Evolutionary conservation across 2,797 vertebrate genomes (phyloP).

Genomic region (Muscicapa striata): DNA sequence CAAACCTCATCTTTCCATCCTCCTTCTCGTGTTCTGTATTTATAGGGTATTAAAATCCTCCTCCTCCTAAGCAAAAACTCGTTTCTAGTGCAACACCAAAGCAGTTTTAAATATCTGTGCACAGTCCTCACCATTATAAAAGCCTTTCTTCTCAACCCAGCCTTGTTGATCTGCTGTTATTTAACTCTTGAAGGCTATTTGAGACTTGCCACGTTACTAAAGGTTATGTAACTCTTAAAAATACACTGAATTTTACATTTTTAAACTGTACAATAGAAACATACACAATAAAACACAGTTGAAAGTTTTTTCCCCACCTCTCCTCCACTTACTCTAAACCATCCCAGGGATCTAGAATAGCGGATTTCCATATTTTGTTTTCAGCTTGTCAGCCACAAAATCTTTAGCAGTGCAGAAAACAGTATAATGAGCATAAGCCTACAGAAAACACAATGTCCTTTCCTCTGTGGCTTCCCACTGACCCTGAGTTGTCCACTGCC

Average conservation of each 20-base stretch:
- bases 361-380: neutral
- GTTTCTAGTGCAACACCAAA: neutral
- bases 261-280: neutral
- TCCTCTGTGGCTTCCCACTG: neutral
- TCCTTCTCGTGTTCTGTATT: neutral
- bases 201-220: neutral
- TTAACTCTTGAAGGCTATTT: constrained; percentile 38
- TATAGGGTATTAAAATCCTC: neutral
- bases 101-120: neutral
- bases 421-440: neutral
- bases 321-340: neutral
- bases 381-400: neutral
- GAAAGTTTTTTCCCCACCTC: fast-evolving
- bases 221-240: neutral
- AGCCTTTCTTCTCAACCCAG: neutral
- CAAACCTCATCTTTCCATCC: neutral
- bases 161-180: neutral
- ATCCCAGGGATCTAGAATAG: neutral
- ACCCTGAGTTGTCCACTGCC: neutral
- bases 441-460: neutral
- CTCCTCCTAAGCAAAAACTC: neutral
- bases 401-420: neutral
- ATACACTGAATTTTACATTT: neutral
- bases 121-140: neutral
- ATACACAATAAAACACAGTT: neutral